Conservation (phyloP, 2,888 invertebrate genomes). For the Entomobrya proxima region DNA sequence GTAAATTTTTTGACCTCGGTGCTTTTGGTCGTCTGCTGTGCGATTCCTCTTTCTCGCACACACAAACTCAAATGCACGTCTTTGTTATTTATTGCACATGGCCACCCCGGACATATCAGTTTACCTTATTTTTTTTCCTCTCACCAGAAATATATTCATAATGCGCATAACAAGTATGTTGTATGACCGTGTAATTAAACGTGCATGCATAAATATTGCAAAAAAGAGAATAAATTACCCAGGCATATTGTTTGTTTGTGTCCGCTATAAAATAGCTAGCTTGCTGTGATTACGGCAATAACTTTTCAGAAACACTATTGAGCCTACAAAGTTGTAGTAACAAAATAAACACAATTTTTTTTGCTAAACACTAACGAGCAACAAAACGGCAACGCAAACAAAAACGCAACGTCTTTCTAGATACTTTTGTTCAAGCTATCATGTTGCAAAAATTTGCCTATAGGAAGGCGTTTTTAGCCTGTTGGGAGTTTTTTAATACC, state of each 20-base stretch:
- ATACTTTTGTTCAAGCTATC: not conserved
- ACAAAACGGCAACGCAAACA: not conserved
- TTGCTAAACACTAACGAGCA: not conserved
- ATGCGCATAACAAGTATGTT: too few relatives aligned
- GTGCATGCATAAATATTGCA: not conserved
- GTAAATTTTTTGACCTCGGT: constrained; percentile 9
- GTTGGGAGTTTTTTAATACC: not conserved
- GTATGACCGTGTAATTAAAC: not conserved
- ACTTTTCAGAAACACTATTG: not conserved
- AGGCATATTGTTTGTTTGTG: not conserved
- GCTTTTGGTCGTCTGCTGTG: not conserved
- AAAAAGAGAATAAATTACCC: not conserved
- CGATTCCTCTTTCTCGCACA: not conserved
- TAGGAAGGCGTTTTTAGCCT: not conserved
- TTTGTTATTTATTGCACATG: not conserved
- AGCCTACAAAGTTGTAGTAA: not conserved
- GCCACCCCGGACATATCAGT: not conserved
- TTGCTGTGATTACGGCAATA: not conserved
- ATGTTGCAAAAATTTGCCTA: not conserved
- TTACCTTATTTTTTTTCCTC: not conserved
- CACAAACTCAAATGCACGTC: not conserved
- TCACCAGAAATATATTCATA: not conserved
- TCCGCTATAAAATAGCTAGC: not conserved
- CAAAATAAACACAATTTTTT: not conserved
- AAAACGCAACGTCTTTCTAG: constrained; percentile 17